Base-by-base conservation (phyloP, 2,888 invertebrate genomes). In the Nebria salina region DNA sequence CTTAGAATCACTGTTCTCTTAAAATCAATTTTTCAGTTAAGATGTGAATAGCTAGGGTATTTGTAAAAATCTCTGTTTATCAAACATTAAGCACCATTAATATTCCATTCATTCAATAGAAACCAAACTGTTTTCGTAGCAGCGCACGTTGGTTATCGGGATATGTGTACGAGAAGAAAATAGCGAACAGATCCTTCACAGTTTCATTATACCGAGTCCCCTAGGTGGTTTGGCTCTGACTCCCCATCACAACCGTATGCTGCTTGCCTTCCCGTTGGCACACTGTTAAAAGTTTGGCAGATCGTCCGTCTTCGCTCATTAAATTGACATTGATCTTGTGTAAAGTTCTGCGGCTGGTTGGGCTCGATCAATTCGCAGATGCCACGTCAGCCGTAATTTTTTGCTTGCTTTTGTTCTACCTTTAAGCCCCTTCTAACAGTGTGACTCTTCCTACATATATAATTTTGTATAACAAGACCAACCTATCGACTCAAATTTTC, bases 251-350 rank as follows among this genome's bases (percentile, higher is more conserved):
- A 8, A 65, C 65, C 20, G 66, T 66, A 66, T 43, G 15, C 8
- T 8, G 43, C 75, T 8, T 54, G 54, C 54, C 11, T 54, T 54
- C 13, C 54, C 54, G 54, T 26, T 80, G 70, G 34, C 77, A 70
- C 75, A 68, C 77, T 77, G 74, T 77, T 82, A 77, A 82, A 82
- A 82, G 77, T 82, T 82, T 82, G 70, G 75, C 82, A 77, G 70
- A 76, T 82, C 82, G 79, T 82, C 72, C 77, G 72, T 82, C 79
- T 82, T 82, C 66, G 70, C 75, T 79, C 78, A 78, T 76, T 78
- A 82, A 82, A 82, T 82, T 82, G 82, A 82, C 82, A 82, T 78
- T 82, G 78, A 82, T 82, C 78, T 76, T 34, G 75, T 34, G 54
- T 41, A 72, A 80, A 42, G 72, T 65, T 80, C 68, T 68, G 42